A percentile compares a stretch with the other conserved stretches of the same genome.
Conservation (phyloP, 2,888 invertebrate genomes). For the Creontiades dilutus region DNA sequence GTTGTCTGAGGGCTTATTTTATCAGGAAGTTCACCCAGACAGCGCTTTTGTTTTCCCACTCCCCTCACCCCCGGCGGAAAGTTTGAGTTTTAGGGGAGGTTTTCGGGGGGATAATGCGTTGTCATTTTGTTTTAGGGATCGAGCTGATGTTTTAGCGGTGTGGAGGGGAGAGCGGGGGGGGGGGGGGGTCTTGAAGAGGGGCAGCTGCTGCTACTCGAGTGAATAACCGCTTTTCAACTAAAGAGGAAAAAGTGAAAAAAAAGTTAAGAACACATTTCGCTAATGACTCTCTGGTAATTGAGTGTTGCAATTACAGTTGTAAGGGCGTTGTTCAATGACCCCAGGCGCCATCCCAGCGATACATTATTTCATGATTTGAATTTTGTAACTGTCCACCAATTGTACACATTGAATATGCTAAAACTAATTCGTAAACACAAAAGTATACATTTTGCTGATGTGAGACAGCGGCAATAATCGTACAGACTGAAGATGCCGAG, state of each 20-base stretch:
- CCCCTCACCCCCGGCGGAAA: background rate
- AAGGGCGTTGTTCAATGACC: no score
- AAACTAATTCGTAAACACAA: no score
- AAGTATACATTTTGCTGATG: no score
- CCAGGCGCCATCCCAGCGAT: no score
- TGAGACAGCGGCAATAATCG: no score
- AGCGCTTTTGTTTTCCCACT: conserved; percentile 33
- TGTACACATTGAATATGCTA: no score
- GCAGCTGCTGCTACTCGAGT: conserved; percentile 23
- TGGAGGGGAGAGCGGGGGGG: no score
- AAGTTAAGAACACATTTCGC: background rate
- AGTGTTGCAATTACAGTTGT: no score
- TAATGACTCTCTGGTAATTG: background rate
- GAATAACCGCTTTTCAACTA: conserved; percentile 6
- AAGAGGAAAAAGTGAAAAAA: background rate
- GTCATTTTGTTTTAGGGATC: conserved; percentile 32
- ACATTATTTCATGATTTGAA: no score
- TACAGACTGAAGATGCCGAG: no score
- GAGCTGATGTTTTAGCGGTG: conserved; percentile 39
- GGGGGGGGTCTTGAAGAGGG: background rate
- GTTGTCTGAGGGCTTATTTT: conserved; percentile 33
- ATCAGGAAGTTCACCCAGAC: conserved; percentile 29
- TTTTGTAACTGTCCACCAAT: no score
- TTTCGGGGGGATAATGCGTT: conserved; percentile 33
- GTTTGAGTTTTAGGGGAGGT: conserved; percentile 3